These are phyloP conservation scores for Pteropus rufus DNA, from an alignment of 2,797 vertebrate species.

Conservation along the genomic window DNA sequence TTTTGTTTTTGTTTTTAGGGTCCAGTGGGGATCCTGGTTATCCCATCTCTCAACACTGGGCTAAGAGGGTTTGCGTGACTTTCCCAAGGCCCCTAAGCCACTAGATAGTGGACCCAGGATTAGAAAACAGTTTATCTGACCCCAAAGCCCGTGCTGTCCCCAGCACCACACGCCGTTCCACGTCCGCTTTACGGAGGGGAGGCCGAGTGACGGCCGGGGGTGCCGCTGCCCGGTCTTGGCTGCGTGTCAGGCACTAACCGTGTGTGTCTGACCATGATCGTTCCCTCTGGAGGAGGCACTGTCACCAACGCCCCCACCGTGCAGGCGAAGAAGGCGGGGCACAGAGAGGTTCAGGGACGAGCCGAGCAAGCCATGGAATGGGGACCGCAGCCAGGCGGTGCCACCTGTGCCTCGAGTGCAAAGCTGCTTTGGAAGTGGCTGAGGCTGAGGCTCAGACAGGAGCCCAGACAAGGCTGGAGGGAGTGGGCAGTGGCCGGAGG, in stretches of 20 bases:
- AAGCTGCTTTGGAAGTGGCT: no score
- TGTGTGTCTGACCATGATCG: not conserved
- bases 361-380: fast-evolving
- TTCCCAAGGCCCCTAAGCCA: not conserved
- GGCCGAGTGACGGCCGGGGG: fast-evolving
- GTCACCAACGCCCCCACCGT: fast-evolving
- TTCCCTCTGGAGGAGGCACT: not conserved
- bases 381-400: not conserved
- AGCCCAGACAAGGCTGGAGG: no score
- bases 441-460: fast-evolving
- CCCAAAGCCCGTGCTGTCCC: not conserved
- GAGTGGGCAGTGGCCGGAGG: no score
- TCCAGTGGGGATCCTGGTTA: no score
- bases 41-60: not conserved
- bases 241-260: fast-evolving
- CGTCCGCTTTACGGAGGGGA: not conserved
- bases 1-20: no score
- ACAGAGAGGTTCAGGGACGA: not conserved
- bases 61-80: not conserved
- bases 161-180: not conserved
- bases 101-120: not conserved
- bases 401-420: fast-evolving
- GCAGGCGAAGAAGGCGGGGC: not conserved
- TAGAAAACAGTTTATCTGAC: not conserved
- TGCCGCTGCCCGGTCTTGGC: fast-evolving